Conservation (phyloP, 1,140 invertebrate species). For the Melitaea cinxia region DNA sequence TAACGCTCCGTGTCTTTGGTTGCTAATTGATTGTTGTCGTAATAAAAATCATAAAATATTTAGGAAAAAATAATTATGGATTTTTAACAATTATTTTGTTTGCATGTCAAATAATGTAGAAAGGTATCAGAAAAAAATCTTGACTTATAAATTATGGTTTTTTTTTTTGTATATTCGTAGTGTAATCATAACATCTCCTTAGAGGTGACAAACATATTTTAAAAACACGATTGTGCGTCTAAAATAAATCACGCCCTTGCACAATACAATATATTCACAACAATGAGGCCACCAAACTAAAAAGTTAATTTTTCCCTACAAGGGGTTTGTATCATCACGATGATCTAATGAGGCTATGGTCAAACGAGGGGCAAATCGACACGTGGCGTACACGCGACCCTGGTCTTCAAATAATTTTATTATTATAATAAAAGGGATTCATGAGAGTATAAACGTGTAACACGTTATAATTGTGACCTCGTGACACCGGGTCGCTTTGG, state of each 20-base stretch:
- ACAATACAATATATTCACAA: constrained; percentile 53
- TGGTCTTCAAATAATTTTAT: constrained; percentile 71
- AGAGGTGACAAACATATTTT: neutral
- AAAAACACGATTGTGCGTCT: constrained; percentile 12
- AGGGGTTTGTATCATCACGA: constrained; percentile 57
- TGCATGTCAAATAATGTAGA: neutral
- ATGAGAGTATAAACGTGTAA: constrained; percentile 64
- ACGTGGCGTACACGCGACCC: constrained; percentile 59
- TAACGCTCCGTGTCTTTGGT: constrained; percentile 57
- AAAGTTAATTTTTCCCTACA: constrained; percentile 66
- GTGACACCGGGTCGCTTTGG: constrained; percentile 35
- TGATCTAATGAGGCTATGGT: constrained; percentile 73
- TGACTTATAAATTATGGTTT: too few species aligned
- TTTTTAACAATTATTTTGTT: neutral
- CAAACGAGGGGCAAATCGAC: constrained; percentile 41
- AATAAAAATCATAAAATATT: constrained; percentile 17
- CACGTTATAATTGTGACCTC: constrained; percentile 63
- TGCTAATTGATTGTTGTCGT: constrained; percentile 65
- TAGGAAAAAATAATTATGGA: neutral
- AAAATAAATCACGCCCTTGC: constrained; percentile 66
- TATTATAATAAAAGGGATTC: constrained; percentile 76
- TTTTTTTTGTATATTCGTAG: too few species aligned
- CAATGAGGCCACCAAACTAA: constrained; percentile 70
- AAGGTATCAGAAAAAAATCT: too few species aligned
- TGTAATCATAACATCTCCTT: too few species aligned